Evolutionary conservation across 1,140 invertebrate genomes (phyloP).

Genomic region (Drosophila hydei): DNA sequence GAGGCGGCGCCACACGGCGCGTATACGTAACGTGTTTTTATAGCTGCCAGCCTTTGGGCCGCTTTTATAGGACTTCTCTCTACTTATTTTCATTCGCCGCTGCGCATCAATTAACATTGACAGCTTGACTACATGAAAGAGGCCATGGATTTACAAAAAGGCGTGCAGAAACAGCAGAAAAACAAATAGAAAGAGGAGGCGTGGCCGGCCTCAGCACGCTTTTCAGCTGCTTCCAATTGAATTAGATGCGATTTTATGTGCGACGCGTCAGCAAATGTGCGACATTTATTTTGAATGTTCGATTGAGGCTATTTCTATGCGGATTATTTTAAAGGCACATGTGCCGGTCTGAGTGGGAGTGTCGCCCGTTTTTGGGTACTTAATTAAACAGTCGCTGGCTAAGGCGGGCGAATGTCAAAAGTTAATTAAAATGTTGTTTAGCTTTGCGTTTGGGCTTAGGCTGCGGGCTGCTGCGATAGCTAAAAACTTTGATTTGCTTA

Average conservation of each 20-base stretch:
- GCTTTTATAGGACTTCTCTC: constrained; percentile 49
- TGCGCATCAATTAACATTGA: constrained; percentile 77
- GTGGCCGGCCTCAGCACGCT: neutral
- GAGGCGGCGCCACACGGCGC: constrained; percentile 48
- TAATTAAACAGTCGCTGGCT: constrained; percentile 28
- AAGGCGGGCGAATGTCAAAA: constrained; percentile 37
- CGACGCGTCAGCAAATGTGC: constrained; percentile 57
- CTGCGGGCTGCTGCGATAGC: constrained; percentile 46
- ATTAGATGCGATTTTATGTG: constrained; percentile 56
- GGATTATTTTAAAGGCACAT: constrained; percentile 19
- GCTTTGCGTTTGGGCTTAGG: constrained; percentile 53
- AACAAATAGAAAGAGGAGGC: constrained; percentile 11
- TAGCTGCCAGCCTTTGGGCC: constrained; percentile 41
- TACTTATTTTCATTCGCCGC: constrained; percentile 41
- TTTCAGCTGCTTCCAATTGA: constrained; percentile 51
- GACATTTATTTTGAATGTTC: constrained; percentile 29
- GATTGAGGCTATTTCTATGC: constrained; percentile 21
- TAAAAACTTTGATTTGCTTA: constrained; percentile 24
- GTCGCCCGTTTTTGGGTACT: constrained; percentile 15
- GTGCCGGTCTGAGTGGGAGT: constrained; percentile 4
- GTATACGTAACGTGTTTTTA: constrained; percentile 62
- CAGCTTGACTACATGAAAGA: constrained; percentile 59
- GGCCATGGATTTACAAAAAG: constrained; percentile 6
- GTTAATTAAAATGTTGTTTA: constrained; percentile 79
- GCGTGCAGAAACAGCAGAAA: constrained; percentile 21